Percentiles rank a stretch among this genome's conserved stretches.
phyloP scores from a whole-genome alignment of 2,797 vertebrate species.

The Siniperca undulata region DNA sequence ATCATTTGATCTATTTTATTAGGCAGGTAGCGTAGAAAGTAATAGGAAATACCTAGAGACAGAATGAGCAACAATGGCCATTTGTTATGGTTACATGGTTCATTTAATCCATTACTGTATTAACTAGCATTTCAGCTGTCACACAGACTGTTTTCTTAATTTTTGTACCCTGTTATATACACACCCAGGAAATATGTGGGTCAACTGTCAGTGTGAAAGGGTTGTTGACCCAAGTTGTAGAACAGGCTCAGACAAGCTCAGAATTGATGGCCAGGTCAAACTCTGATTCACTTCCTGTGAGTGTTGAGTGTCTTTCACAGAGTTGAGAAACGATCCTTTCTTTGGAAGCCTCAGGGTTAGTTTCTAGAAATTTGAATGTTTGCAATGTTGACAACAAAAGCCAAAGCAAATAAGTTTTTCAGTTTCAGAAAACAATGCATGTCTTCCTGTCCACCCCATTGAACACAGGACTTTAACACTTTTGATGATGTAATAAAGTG shows the following conservation, averaged over 20 bases:
- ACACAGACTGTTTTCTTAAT: background rate
- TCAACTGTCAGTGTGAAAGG: constrained; percentile 21
- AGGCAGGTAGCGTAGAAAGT: background rate
- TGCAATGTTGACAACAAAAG: background rate
- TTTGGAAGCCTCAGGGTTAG: background rate
- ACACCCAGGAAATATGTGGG: constrained; percentile 1
- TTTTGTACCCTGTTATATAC: background rate
- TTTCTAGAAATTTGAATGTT: background rate
- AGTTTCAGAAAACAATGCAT: background rate
- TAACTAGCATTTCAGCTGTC: background rate
- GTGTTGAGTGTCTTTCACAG: constrained; percentile 1
- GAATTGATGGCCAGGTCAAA: background rate
- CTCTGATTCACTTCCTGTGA: background rate
- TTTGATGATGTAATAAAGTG: background rate
- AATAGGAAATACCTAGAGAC: background rate
- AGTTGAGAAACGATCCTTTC: background rate
- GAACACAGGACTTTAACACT: background rate
- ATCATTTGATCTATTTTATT: background rate
- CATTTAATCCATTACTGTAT: background rate
- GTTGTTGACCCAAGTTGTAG: background rate
- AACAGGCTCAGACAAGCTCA: background rate
- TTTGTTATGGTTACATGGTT: background rate
- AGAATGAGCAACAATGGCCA: background rate
- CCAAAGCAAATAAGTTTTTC: too few relatives aligned
- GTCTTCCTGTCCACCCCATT: background rate